phyloP scores from a whole-genome alignment of 2,113 vertebrate genomes.

The Gasterosteus aculeatus region DNA sequence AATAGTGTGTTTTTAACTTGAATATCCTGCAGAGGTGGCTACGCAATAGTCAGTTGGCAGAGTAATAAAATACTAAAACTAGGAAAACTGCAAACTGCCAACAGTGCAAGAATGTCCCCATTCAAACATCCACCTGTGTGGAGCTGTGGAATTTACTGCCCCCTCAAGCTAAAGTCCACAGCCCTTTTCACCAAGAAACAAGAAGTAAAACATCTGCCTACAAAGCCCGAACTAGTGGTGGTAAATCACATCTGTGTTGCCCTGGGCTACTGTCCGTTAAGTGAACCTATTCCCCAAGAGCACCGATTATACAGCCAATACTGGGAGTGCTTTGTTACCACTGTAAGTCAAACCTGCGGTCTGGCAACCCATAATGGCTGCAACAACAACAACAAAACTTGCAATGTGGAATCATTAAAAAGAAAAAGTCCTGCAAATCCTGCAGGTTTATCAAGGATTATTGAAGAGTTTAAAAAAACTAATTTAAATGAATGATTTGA shows the following conservation, averaged over 20 bases:
- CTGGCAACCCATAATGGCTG: slow-evolving; percentile 40
- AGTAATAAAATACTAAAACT: background rate
- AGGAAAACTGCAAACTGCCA: background rate
- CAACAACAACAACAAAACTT: slow-evolving; percentile 51
- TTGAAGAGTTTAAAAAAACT: no score
- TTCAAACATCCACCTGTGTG: background rate
- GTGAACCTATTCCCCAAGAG: slow-evolving; percentile 51
- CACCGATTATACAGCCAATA: slow-evolving; percentile 51
- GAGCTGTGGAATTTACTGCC: background rate
- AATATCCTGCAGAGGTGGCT: background rate
- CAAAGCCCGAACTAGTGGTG: background rate
- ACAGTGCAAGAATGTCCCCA: background rate
- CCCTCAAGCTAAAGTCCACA: background rate
- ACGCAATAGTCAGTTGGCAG: background rate
- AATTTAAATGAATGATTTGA: no score
- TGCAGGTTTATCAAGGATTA: background rate
- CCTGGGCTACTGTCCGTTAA: slow-evolving; percentile 37
- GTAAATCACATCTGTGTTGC: slow-evolving; percentile 7
- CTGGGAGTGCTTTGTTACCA: slow-evolving; percentile 43
- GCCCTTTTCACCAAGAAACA: background rate
- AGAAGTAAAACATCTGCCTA: background rate
- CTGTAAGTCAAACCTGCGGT: slow-evolving; percentile 46
- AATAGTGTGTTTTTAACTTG: background rate
- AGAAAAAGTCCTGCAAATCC: background rate
- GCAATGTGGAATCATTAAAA: slow-evolving; percentile 36